These are phyloP conservation scores for Zaprionus africanus DNA, from an alignment of 1,140 invertebrate species.

Conservation along the genomic window DNA sequence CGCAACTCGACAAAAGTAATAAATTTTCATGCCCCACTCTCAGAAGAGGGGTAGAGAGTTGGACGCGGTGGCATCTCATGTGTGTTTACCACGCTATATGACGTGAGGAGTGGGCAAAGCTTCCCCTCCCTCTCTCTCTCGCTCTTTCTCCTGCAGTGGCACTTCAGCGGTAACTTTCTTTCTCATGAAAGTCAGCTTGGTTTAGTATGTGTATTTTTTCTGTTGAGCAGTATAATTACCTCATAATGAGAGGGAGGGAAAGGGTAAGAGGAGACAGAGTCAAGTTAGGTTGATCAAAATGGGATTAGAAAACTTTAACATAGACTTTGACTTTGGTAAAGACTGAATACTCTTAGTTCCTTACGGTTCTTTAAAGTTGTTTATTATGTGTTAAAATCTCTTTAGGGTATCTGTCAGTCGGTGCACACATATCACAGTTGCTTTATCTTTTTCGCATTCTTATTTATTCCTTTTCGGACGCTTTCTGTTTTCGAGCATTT, in stretches of 20 bases:
- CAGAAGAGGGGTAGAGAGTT: constrained; percentile 6
- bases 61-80: not conserved
- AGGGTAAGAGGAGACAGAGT: not conserved
- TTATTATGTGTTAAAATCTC: not conserved
- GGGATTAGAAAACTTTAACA: not conserved
- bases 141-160: not conserved
- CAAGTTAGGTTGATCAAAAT: not conserved
- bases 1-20: constrained; percentile 51
- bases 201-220: not conserved
- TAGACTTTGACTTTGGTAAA: not conserved
- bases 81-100: constrained; percentile 52
- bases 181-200: not conserved
- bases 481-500: constrained; percentile 10
- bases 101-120: not conserved
- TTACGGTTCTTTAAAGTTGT: not conserved
- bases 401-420: constrained; percentile 3
- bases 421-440: not conserved
- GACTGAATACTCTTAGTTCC: too few species aligned
- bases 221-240: not conserved
- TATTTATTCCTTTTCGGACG: constrained; percentile 16
- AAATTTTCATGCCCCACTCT: constrained; percentile 76
- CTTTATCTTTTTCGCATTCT: not conserved
- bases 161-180: not conserved
- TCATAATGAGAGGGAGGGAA: not conserved
- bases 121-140: not conserved